These are phyloP conservation scores for Lacerta agilis DNA, from an alignment of 2,797 vertebrate species.

Conservation along the genomic window DNA sequence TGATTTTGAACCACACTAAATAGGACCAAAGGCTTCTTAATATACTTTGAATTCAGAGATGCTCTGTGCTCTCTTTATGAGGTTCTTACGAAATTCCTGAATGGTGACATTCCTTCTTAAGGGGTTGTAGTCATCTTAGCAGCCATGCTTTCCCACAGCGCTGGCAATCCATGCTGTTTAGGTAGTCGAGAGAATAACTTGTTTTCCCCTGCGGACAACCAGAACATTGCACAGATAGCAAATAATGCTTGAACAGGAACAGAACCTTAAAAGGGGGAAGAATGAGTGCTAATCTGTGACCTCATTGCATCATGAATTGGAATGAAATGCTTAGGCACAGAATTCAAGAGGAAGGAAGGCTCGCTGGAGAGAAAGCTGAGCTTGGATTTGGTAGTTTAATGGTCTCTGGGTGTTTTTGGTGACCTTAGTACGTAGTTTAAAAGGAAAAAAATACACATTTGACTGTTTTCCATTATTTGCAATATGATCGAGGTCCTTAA, in stretches of 20 bases:
- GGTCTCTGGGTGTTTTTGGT: not conserved
- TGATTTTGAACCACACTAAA: not conserved
- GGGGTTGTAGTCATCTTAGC: not conserved
- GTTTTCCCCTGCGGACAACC: too few relatives aligned
- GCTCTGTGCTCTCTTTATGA: not conserved
- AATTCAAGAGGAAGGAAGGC: not conserved
- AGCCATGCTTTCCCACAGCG: not conserved
- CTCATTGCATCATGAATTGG: not conserved
- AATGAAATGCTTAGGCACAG: not conserved
- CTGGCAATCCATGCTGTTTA: not conserved
- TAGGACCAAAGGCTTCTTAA: not conserved
- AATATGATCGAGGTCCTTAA: not conserved
- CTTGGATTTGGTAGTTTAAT: not conserved
- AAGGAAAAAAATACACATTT: not conserved
- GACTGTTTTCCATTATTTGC: not conserved
- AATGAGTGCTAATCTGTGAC: not conserved
- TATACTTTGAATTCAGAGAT: not conserved
- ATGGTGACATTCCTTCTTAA: not conserved
- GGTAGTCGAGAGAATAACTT: not conserved
- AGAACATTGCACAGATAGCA: not conserved
- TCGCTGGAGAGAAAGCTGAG: not conserved
- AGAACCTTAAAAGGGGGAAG: not conserved
- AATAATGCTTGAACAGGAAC: not conserved
- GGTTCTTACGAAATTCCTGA: slow-evolving; percentile 3
- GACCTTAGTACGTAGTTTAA: not conserved